Evolutionary conservation across 2,113 vertebrate species (phyloP), one percentile per base, ranked within the genome.

Genomic region (Vidua chalybeata): DNA sequence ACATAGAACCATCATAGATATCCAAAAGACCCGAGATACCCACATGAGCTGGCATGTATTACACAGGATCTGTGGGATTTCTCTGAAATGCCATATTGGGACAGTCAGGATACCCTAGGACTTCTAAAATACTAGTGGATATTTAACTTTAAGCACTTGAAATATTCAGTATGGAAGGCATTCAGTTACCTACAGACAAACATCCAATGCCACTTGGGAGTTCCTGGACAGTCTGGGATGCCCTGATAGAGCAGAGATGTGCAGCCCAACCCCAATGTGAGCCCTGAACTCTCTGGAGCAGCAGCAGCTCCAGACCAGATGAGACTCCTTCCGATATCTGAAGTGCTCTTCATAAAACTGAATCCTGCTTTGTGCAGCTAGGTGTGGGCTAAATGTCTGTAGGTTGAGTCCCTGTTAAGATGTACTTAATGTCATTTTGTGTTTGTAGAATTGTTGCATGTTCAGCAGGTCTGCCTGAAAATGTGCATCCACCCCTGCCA

Each of bases 161-260:
- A 72, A 37, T 83, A 63, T 15, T 86, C 48, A 30, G 16, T 52
- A 49, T 1, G 8, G 61, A 75, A 37, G 72, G 19, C 11, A 39
- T n/a, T 71, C 27, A 37, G 4, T 52, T 85, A 61, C 15, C 15
- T 33, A 23, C 61, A 76, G 52, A 68, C 9, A 43, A 79, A 62
- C 6, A 66, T 30, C 14, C 37, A 89, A 10, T 0, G 0, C 23
- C 16, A 20, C 16, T 21, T 35, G 6, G 33, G 16, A 72, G 16
- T 22, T 89, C 49, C 28, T 64, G 24, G 13, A 13, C 37, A 22
- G 14, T 61, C 27, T 58, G 62, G 54, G 48, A 27, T 11, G 4
- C 17, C 43, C 85, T 0, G 0, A 6, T 3, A 61, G 46, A 74
- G 33, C n/a, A 43, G 33, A 78, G 33, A 46, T 7, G 21, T 62